Conservation (phyloP, 2,797 vertebrate genomes). For the Sebastes ruberrimus region DNA sequence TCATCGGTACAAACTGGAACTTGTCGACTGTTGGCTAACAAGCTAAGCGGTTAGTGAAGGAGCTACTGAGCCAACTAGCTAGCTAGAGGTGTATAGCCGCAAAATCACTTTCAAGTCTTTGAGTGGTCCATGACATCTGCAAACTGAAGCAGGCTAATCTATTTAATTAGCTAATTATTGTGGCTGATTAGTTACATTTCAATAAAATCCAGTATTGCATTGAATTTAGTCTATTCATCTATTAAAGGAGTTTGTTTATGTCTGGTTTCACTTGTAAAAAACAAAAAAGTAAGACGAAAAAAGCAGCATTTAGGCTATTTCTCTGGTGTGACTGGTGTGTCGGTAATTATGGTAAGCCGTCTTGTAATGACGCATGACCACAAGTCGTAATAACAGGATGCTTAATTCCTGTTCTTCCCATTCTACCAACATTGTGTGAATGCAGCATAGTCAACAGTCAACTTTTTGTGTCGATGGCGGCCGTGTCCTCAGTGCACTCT, state of each 20-base stretch:
- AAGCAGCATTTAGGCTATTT: background rate
- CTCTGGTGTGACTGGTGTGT: background rate
- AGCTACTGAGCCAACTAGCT: background rate
- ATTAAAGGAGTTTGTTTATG: background rate
- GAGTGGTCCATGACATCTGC: background rate
- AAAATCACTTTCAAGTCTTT: background rate
- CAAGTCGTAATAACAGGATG: background rate
- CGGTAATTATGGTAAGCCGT: background rate
- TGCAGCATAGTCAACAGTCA: background rate
- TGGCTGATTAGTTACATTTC: background rate
- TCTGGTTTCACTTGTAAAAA: background rate
- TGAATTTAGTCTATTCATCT: background rate
- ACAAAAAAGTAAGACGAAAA: background rate
- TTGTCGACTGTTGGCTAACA: background rate
- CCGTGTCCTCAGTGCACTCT: background rate
- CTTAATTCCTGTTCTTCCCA: background rate
- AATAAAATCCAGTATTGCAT: background rate
- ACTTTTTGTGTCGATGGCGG: background rate
- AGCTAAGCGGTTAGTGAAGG: background rate
- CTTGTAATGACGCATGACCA: background rate
- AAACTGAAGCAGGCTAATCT: background rate
- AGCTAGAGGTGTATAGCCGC: background rate
- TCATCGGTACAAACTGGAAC: background rate
- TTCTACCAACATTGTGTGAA: background rate
- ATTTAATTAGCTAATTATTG: background rate